Evolutionary conservation across 1,140 invertebrate genomes (phyloP), one percentile per base, ranked within the genome.

Genomic region (Alviniconcha marisindica): DNA sequence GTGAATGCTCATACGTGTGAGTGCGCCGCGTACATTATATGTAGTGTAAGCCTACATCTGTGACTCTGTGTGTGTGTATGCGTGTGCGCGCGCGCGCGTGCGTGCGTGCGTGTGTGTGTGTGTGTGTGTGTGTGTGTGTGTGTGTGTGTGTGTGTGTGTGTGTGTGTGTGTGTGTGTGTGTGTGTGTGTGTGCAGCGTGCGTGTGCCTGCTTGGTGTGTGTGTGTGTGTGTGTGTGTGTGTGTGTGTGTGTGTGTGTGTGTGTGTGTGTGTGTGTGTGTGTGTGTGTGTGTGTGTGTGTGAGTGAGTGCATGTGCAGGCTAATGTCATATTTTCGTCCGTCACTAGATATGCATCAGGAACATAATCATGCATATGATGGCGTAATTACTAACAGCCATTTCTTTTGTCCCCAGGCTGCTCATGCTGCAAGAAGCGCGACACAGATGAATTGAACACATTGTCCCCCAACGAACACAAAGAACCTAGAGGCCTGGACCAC

Each of bases 231-330:
- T 66, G 12, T 66, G 7, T 28, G 63, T 33, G 10, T 66, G 28
- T 10, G 24, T 28, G 28, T 14, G 28, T 33, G 28, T 33, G 63
- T 33, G 63, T 33, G 28, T 66, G 63, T 33, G 63, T 33, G 63
- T 66, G 63, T 33, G 63, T 66, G 28, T 66, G 63, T 33, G n/a
- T 66, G 63, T 33, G 63, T 66, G 31, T 33, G 31, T 66, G n/a
- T 33, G 63, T 66, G 63, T 33, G 63, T 66, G 63, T 33, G n/a
- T 66, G 63, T 33, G 63, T 66, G 63, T 66, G 63, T 66, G 63
- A 28, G 28, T 66, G 31, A n/a, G 54, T 60, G 54, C 28, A n/a
- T 60, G 54, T 60, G 54, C 28, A n/a, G 7, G 54, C 54, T 4
- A 5, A 56, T 3, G 21, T n/a, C n/a, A n/a, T n/a, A n/a, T n/a